Conservation (phyloP, 2,797 vertebrate species). For the Pipistrellus kuhlii region DNA sequence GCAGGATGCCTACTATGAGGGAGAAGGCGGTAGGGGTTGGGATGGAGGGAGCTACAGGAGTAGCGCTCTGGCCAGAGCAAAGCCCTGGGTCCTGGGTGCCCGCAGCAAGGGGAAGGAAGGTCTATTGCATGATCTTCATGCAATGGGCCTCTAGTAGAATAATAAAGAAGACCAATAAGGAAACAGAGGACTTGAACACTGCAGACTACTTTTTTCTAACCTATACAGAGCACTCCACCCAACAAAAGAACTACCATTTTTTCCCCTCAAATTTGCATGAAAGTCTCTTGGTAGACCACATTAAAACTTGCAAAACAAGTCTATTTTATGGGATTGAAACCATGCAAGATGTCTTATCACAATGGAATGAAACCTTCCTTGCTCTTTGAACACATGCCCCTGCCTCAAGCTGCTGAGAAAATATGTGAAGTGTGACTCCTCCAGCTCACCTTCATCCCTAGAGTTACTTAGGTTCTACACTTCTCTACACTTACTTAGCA, state of each 20-base stretch:
- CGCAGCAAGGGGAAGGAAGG: too few relatives aligned
- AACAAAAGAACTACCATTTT: neutral
- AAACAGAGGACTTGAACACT: neutral
- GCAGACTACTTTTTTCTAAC: neutral
- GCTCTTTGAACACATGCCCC: neutral
- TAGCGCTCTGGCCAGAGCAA: too few relatives aligned
- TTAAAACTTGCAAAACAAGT: neutral
- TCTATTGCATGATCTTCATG: too few relatives aligned
- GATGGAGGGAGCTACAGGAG: too few relatives aligned
- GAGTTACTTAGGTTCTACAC: neutral
- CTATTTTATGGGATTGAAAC: neutral
- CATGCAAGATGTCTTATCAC: neutral
- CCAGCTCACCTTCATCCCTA: neutral
- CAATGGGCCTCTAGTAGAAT: neutral
- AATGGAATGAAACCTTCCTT: neutral
- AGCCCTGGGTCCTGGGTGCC: too few relatives aligned
- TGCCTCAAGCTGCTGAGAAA: neutral
- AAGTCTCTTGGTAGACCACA: neutral
- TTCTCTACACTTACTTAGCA: neutral
- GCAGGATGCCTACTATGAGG: too few relatives aligned
- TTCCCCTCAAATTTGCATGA: neutral
- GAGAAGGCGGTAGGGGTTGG: too few relatives aligned
- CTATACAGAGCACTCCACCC: neutral
- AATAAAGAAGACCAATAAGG: neutral
- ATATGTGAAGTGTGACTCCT: neutral